Conservation (phyloP, 2,113 vertebrate species). For the Todiramphus saurophagus region DNA sequence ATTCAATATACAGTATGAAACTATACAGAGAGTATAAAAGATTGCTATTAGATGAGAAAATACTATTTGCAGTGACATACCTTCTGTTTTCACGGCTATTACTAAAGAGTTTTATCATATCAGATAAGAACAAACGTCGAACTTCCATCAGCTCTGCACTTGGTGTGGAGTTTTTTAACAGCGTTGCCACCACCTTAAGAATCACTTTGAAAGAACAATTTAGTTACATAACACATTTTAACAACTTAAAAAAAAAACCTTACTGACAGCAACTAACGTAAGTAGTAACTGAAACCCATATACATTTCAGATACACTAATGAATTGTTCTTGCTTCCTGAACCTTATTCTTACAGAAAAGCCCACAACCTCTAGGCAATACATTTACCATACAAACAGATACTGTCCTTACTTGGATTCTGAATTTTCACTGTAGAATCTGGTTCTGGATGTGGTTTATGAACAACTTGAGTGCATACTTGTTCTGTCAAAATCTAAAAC, state of each 20-base stretch:
- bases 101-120: conserved; percentile 99
- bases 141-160: conserved; percentile 98
- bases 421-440: conserved; percentile 98
- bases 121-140: conserved; percentile 93
- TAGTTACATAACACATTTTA: conserved; percentile 11
- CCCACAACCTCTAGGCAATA: neutral
- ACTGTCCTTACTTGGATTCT: conserved; percentile 93
- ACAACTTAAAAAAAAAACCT: neutral
- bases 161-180: conserved; percentile 95
- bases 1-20: neutral
- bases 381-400: neutral
- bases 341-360: neutral
- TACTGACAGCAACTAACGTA: neutral
- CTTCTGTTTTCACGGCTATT: conserved; percentile 98
- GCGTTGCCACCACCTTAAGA: conserved; percentile 95
- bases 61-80: conserved; percentile 68
- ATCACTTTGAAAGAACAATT: conserved; percentile 86
- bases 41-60: neutral
- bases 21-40: neutral
- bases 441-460: conserved; percentile 98
- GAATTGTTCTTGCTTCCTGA: neutral
- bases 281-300: neutral
- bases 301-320: neutral
- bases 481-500: conserved; percentile 94
- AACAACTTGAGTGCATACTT: conserved; percentile 98